Evolutionary conservation across 2,797 vertebrate species (phyloP).

Genomic region (Helicolenus hilgendorfi): DNA sequence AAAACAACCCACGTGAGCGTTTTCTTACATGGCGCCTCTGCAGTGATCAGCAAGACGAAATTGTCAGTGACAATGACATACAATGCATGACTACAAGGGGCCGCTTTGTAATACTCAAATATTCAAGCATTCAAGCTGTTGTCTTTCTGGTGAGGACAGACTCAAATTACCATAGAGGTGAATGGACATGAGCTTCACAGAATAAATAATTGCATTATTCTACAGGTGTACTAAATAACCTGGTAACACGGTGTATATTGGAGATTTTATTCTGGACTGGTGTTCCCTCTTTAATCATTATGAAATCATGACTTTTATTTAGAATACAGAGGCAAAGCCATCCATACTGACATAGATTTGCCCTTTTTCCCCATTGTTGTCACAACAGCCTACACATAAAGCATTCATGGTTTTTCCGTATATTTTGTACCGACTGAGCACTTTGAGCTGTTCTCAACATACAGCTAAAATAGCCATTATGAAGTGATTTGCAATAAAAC

Average conservation of each 20-base stretch:
- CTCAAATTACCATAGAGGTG: not conserved
- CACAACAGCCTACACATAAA: not conserved
- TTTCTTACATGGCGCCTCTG: not conserved
- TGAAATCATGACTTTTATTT: not conserved
- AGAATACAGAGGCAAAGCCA: not conserved
- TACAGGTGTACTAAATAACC: not conserved
- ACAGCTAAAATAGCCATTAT: slow-evolving; percentile 46
- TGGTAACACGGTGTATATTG: not conserved
- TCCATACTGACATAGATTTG: not conserved
- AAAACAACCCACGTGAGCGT: not conserved
- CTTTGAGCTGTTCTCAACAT: not conserved
- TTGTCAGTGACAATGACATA: not conserved
- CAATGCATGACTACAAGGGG: not conserved
- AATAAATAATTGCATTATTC: not conserved
- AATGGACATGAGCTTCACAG: not conserved
- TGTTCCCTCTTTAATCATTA: not conserved
- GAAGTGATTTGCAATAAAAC: slow-evolving; percentile 50
- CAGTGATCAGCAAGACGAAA: not conserved
- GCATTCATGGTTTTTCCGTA: not conserved
- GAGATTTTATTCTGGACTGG: not conserved
- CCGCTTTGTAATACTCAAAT: not conserved
- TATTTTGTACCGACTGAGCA: not conserved
- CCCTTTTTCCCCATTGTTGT: not conserved
- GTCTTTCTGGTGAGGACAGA: not conserved
- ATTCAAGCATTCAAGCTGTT: not conserved